Conservation (phyloP, 2,888 invertebrate species). For the Morpho achilles region DNA sequence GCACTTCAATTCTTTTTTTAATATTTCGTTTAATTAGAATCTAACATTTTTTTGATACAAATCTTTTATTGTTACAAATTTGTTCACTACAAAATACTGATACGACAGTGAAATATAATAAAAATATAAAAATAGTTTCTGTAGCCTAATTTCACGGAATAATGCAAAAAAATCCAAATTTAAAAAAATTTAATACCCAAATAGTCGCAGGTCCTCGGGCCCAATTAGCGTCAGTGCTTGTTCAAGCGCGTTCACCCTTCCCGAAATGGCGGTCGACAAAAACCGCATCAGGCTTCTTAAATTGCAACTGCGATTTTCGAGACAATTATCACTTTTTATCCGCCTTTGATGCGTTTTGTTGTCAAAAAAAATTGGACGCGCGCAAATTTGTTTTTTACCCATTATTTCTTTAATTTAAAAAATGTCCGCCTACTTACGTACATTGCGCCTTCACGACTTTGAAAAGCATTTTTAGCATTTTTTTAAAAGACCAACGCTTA, state of each 20-base stretch:
- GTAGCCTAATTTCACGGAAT: too few relatives aligned
- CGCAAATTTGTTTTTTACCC: slow-evolving; percentile 8
- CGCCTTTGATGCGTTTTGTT: slow-evolving; percentile 44
- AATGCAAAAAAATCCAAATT: background rate
- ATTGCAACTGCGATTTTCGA: slow-evolving; percentile 55
- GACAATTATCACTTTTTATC: slow-evolving; percentile 62
- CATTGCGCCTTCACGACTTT: background rate
- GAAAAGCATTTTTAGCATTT: too few relatives aligned
- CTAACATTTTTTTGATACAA: too few relatives aligned
- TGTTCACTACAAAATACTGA: too few relatives aligned
- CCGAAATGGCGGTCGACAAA: slow-evolving; percentile 33
- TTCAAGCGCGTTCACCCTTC: slow-evolving; percentile 18
- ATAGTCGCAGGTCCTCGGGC: slow-evolving; percentile 1
- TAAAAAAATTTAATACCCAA: slow-evolving; percentile 4
- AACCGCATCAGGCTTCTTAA: slow-evolving; percentile 50
- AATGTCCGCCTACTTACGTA: slow-evolving; percentile 5
- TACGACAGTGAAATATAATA: too few relatives aligned
- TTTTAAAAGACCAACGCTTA: too few relatives aligned
- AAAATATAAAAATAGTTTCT: too few relatives aligned
- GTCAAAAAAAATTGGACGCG: slow-evolving; percentile 24
- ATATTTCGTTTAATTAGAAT: too few relatives aligned
- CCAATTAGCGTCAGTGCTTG: slow-evolving; percentile 7
- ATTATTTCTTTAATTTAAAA: slow-evolving; percentile 12
- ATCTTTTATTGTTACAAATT: too few relatives aligned
- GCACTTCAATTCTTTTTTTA: too few relatives aligned